These are phyloP conservation scores for Crenichthys baileyi DNA, from an alignment of 2,797 vertebrate genomes.

Conservation along the genomic window DNA sequence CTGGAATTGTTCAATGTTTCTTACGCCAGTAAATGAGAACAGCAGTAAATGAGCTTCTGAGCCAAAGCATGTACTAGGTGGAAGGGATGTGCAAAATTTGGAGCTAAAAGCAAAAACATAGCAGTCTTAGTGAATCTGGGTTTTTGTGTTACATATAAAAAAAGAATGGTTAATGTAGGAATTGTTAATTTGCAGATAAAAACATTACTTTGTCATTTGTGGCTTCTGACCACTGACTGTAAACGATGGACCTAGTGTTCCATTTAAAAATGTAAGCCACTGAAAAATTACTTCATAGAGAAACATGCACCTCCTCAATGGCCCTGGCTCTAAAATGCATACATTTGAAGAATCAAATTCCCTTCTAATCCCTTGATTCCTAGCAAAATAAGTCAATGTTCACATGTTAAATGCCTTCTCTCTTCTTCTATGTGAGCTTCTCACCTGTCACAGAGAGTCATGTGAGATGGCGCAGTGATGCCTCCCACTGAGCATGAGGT, in stretches of 20 bases:
- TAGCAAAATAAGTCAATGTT: not conserved
- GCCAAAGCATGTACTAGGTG: not conserved
- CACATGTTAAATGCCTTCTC: not conserved
- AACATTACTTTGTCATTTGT: slow-evolving; percentile 5
- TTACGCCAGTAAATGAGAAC: too few relatives aligned
- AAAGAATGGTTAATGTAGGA: not conserved
- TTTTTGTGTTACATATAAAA: not conserved
- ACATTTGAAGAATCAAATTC: not conserved
- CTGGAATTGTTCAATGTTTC: not conserved
- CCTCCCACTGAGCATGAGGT: slow-evolving; percentile 2
- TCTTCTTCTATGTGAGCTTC: slow-evolving; percentile 12
- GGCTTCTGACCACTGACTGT: not conserved
- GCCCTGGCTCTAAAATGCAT: not conserved
- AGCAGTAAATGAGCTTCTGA: not conserved
- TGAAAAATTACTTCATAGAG: not conserved
- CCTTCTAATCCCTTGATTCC: not conserved
- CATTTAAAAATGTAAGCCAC: too few relatives aligned
- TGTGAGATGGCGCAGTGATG: slow-evolving; percentile 2
- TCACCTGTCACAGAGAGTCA: slow-evolving; percentile 19
- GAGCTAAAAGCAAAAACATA: not conserved
- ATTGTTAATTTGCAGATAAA: slow-evolving; percentile 1
- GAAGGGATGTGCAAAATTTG: not conserved
- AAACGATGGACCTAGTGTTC: not conserved
- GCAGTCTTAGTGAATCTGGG: not conserved
- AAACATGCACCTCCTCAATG: not conserved